Conservation (phyloP, 1,140 invertebrate species). For the Lepidostoma basale region DNA sequence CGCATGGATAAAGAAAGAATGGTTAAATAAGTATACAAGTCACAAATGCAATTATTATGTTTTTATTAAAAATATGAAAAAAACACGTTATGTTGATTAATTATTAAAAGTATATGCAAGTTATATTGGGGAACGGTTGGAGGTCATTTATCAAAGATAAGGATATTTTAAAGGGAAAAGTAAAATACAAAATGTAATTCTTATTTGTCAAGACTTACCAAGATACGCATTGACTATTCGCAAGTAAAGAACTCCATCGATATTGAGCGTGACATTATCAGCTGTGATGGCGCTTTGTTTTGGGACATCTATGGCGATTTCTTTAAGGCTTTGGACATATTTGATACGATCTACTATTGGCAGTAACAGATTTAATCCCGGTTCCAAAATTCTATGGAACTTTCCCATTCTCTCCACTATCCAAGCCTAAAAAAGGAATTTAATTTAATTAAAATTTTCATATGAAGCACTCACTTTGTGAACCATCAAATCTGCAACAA, state of each 20-base stretch:
- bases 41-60: too few relatives aligned
- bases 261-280: slow-evolving; percentile 95
- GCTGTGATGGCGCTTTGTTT: slow-evolving; percentile 97
- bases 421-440: slow-evolving; percentile 79
- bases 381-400: slow-evolving; percentile 90
- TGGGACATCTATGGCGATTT: slow-evolving; percentile 99
- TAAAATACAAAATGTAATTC: too few relatives aligned
- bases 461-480: too few relatives aligned
- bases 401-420: slow-evolving; percentile 98
- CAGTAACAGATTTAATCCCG: slow-evolving; percentile 92
- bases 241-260: slow-evolving; percentile 98
- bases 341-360: slow-evolving; percentile 93
- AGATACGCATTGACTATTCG: slow-evolving; percentile 91
- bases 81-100: too few relatives aligned
- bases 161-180: too few relatives aligned
- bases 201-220: slow-evolving; percentile 61
- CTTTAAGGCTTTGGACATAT: slow-evolving; percentile 98
- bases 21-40: too few relatives aligned
- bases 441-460: not conserved
- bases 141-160: too few relatives aligned
- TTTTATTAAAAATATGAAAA: too few relatives aligned
- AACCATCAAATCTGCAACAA: too few relatives aligned
- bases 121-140: too few relatives aligned
- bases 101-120: too few relatives aligned
- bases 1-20: too few relatives aligned